Evolutionary conservation across 2,113 vertebrate species (phyloP), one percentile per base, ranked within the genome.

Genomic region (Prunella fulvescens): DNA sequence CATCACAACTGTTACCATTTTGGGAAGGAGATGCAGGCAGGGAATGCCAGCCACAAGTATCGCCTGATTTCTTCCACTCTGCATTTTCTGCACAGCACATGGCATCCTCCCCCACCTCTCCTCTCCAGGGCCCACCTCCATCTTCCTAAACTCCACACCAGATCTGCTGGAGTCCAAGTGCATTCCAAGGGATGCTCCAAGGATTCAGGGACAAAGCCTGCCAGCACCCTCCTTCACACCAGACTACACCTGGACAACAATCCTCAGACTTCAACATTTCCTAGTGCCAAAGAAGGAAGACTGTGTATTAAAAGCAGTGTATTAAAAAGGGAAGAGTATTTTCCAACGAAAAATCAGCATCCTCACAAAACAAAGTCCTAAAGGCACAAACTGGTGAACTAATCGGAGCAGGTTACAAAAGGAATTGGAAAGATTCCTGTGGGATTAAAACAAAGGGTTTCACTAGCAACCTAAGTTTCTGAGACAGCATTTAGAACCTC

Each of bases 361-460:
- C 67, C 70, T 89, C 92, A 88, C 60, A 81, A 96, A 95, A 66
- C 91, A 74, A 96, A 94, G 86, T 94, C 92, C 94, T 88, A 95
- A 97, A 96, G 94, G 95, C 92, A 95, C 96, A 64, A 94, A 95
- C 91, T 1, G 95, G 92, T 95, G 92, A 93, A 78, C 86, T 70
- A 42, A 86, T 72, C 0, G 0, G 81, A 93, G 64, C 67, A 50
- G 42, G 76, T 62, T 73, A 81, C 54, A 51, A 57, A 54, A 61
- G 35, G 12, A 54, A 91, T 6, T 6, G 11, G 66, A 61, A 92
- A 37, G 80, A 61, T 67, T 92, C 80, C 88, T 12, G 40, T 4
- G 22, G 65, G 70, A 90, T 67, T 56, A 66, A 67, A 96, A 66
- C 4, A 2, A 93, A 95, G 65, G 22, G n/a, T 84, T 88, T 82